Base-by-base conservation (phyloP, 2,888 invertebrate species). In the Spicauda simplicius region DNA sequence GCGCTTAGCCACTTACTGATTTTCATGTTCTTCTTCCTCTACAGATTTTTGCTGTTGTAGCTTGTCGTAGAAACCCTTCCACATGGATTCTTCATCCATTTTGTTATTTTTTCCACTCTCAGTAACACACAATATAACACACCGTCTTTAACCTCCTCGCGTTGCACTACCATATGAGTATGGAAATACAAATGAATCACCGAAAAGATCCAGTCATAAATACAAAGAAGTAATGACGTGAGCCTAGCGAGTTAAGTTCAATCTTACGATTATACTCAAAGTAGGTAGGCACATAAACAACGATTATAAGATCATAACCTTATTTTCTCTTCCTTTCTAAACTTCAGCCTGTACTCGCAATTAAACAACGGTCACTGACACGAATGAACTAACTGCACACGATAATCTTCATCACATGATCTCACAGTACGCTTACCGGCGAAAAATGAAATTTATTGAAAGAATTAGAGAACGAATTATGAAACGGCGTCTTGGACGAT, bases 11-110 rank as follows among this genome's bases (percentile, higher is more conserved):
- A 81, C 93, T 86, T 94, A 96, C 96, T 94, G 94, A 79, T 85
- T 91, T 75, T 96, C 96, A 78, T 96, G 96, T 71, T 95, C 95
- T 70, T 94, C 94, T 72, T 95, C 95, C 61, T 95, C 94, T 64
- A 90, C 78, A 67, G 95, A 95, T 82, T 94, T 94, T 75, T 95
- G 94, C 69, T 95, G 94, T 74, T 95, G 94, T 70, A 96, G 83
- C 79, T 95, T 95, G 64, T 95, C 95, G 78, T 96, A 97, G 79
- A 96, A 95, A 70, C 94, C 94, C 87, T 95, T 96, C 96, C 97
- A 97, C 96, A 97, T 96, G 12, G 94, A 91, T 80, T 97, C 97
- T 87, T 97, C 97, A 86, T 95, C 94, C 94, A 90, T 93, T 76
- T 72, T 76, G 12, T 14, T 41, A 20, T 18, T 41, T 56, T 57